phyloP scores from a whole-genome alignment of 2,113 vertebrate genomes.

The Garra rufa region DNA sequence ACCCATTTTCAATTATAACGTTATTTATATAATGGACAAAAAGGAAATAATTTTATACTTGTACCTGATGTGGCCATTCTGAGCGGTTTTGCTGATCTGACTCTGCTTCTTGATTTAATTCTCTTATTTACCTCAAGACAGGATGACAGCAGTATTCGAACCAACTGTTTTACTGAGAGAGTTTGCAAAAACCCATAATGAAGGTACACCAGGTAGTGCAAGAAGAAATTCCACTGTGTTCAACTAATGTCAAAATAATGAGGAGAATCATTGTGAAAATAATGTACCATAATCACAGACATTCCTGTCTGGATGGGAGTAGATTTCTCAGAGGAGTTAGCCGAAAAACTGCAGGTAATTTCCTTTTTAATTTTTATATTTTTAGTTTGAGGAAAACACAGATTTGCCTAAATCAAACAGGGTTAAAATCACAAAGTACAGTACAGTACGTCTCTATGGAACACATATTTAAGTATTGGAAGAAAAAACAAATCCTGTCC shows the following conservation, averaged over 20 bases:
- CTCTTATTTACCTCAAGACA: background rate
- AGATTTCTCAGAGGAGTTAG: slow-evolving; percentile 2
- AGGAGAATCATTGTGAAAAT: slow-evolving; percentile 23
- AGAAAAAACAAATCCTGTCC: background rate
- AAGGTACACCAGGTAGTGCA: background rate
- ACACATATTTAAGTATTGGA: too few species aligned
- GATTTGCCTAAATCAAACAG: background rate
- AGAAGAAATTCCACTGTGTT: background rate
- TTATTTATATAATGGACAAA: background rate
- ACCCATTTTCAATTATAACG: background rate
- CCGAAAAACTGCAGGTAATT: background rate
- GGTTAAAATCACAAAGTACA: slow-evolving; percentile 6
- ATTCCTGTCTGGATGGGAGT: slow-evolving; percentile 18
- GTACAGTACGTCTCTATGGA: background rate
- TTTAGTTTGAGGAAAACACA: background rate
- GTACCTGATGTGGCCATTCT: background rate
- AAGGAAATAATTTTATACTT: background rate
- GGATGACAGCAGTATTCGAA: background rate
- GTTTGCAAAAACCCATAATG: background rate
- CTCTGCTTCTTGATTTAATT: background rate
- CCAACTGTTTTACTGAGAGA: background rate
- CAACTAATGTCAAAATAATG: slow-evolving; percentile 27
- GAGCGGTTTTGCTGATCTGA: background rate
- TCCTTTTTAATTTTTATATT: slow-evolving; percentile 1
- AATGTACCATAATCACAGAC: slow-evolving; percentile 8